Conservation (phyloP, 2,113 vertebrate genomes). For the Dipodomys spectabilis region DNA sequence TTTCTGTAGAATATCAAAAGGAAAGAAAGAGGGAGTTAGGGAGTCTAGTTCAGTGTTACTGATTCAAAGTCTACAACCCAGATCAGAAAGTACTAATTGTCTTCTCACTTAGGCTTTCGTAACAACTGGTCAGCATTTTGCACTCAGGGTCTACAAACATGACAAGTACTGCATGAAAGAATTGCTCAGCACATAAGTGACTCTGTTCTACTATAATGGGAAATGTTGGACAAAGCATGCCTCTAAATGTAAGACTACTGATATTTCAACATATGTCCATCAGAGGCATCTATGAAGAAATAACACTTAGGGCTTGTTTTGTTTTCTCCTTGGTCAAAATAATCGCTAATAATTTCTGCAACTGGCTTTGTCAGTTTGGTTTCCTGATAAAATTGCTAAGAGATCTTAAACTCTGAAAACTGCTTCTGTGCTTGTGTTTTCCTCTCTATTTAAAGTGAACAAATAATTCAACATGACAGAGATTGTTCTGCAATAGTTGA, state of each 20-base stretch:
- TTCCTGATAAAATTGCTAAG: background rate
- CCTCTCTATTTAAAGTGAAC: background rate
- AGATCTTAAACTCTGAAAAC: background rate
- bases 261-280: background rate
- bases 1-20: background rate
- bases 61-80: background rate
- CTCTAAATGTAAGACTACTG: background rate
- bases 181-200: background rate
- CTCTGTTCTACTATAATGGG: background rate
- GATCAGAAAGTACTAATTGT: background rate
- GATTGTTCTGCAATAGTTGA: background rate
- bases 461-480: background rate
- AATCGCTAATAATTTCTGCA: background rate
- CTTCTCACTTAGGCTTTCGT: background rate
- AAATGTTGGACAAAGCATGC: background rate
- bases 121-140: background rate
- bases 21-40: background rate
- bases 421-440: background rate
- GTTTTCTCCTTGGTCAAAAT: background rate
- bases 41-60: background rate
- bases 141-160: background rate
- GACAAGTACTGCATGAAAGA: background rate
- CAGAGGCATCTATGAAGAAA: too few relatives aligned
- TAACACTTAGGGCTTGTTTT: background rate
- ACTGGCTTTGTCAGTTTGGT: background rate